phyloP scores from a whole-genome alignment of 2,797 vertebrate species.

The Amblyopsis hoosieri region DNA sequence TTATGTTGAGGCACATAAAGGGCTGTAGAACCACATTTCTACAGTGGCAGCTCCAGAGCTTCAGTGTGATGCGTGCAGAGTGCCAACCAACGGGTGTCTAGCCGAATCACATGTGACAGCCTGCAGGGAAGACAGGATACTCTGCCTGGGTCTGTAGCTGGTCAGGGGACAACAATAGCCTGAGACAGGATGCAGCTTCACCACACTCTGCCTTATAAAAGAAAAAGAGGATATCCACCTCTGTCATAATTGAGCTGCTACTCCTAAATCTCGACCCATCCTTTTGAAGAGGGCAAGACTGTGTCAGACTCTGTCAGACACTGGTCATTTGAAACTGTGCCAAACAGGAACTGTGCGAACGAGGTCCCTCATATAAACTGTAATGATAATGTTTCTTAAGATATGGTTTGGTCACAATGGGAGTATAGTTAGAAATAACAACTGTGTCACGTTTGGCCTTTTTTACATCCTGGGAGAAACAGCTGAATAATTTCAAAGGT shows the following conservation, averaged over 20 bases:
- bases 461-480: no score
- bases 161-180: slow-evolving; percentile 54
- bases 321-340: no score
- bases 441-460: no score
- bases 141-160: not conserved
- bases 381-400: slow-evolving; percentile 20
- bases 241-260: slow-evolving; percentile 20
- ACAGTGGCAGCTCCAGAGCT: no score
- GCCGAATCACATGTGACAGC: slow-evolving; percentile 10
- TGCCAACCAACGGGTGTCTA: not conserved
- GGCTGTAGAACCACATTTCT: no score
- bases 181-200: slow-evolving; percentile 72
- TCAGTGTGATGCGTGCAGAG: no score
- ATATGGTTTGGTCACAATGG: not conserved
- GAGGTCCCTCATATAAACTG: slow-evolving; percentile 33
- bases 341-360: slow-evolving; percentile 35
- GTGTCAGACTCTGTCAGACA: slow-evolving; percentile 13
- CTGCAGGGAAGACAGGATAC: slow-evolving; percentile 47
- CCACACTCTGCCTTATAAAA: slow-evolving; percentile 20
- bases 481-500: no score
- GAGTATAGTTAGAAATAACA: no score
- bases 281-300: slow-evolving; percentile 2
- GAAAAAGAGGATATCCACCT: slow-evolving; percentile 63
- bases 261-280: slow-evolving; percentile 25
- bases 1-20: no score